Percentiles rank a stretch among this genome's conserved stretches.
phyloP scores from a whole-genome alignment of 2,797 vertebrate genomes.

The Thunnus albacares region DNA sequence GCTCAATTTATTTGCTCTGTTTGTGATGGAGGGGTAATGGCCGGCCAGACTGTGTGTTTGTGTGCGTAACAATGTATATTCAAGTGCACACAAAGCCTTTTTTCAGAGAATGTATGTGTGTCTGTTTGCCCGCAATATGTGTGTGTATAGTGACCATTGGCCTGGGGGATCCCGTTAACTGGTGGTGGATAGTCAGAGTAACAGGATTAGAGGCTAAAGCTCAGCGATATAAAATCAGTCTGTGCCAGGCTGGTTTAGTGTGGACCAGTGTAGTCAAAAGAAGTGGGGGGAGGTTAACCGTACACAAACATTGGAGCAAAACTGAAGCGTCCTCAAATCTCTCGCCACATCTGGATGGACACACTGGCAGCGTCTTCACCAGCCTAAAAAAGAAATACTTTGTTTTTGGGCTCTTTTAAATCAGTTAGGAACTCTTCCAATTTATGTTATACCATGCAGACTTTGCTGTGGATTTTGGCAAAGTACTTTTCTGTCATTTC shows the following conservation, averaged over 20 bases:
- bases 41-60: conserved; percentile 30
- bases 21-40: conserved; percentile 31
- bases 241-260: conserved; percentile 69
- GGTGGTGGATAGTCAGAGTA: conserved; percentile 69
- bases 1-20: conserved; percentile 31
- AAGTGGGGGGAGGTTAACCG: conserved; percentile 72
- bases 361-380: conserved; percentile 53
- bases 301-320: conserved; percentile 57
- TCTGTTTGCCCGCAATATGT: conserved; percentile 41
- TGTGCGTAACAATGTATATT: conserved; percentile 33
- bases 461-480: conserved; percentile 13
- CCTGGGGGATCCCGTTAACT: conserved; percentile 63
- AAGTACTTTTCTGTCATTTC: conserved; percentile 27
- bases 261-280: conserved; percentile 51
- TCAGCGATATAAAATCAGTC: conserved; percentile 66
- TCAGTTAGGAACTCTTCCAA: background rate
- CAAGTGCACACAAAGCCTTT: conserved; percentile 54
- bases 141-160: conserved; percentile 38
- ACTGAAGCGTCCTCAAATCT: conserved; percentile 67
- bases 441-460: background rate
- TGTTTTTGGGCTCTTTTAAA: conserved; percentile 21
- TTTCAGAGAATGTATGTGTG: conserved; percentile 47
- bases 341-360: conserved; percentile 74
- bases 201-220: conserved; percentile 83
- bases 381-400: conserved; percentile 20